A percentile compares a stretch with the other conserved stretches of the same genome.
phyloP scores from a whole-genome alignment of 2,888 invertebrate genomes.

The Drosophila mimetica region DNA sequence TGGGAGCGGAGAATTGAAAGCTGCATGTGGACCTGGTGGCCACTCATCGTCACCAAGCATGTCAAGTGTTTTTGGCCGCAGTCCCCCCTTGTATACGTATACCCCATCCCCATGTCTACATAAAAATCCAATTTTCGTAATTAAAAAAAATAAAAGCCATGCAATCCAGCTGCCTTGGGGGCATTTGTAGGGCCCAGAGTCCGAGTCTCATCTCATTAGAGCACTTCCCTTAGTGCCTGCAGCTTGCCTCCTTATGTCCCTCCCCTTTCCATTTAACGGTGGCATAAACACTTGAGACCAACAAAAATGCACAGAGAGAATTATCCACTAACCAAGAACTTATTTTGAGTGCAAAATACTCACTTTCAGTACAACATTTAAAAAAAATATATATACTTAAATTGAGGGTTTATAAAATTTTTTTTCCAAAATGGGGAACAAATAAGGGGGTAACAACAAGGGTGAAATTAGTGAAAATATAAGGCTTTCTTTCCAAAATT shows the following conservation, averaged over 20 bases:
- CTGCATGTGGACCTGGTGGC: slow-evolving; percentile 35
- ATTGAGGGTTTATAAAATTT: too few species aligned
- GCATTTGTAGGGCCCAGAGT: slow-evolving; percentile 36
- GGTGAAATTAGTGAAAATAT: too few species aligned
- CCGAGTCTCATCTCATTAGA: slow-evolving; percentile 72
- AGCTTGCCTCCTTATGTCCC: slow-evolving; percentile 1
- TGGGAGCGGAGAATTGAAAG: slow-evolving; percentile 3
- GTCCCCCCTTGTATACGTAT: background rate
- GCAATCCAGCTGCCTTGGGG: slow-evolving; percentile 43
- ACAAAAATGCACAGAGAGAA: slow-evolving; percentile 10
- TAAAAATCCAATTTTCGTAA: slow-evolving; percentile 81
- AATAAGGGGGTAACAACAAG: too few species aligned
- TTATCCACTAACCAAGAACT: too few species aligned
- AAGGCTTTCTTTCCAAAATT: too few species aligned
- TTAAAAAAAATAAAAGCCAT: slow-evolving; percentile 72
- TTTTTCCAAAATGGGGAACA: too few species aligned
- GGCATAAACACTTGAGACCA: slow-evolving; percentile 64
- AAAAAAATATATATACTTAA: too few species aligned
- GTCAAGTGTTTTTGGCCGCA: slow-evolving; percentile 70
- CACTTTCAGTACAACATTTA: too few species aligned
- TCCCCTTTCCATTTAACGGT: slow-evolving; percentile 53
- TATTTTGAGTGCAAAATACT: too few species aligned
- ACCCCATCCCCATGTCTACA: slow-evolving; percentile 51
- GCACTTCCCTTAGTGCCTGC: slow-evolving; percentile 47
- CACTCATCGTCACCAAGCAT: slow-evolving; percentile 68